A percentile compares a stretch with the other conserved stretches of the same genome.
Evolutionary conservation across 2,797 vertebrate species (phyloP).

Genomic region (Sparidentex hasta): DNA sequence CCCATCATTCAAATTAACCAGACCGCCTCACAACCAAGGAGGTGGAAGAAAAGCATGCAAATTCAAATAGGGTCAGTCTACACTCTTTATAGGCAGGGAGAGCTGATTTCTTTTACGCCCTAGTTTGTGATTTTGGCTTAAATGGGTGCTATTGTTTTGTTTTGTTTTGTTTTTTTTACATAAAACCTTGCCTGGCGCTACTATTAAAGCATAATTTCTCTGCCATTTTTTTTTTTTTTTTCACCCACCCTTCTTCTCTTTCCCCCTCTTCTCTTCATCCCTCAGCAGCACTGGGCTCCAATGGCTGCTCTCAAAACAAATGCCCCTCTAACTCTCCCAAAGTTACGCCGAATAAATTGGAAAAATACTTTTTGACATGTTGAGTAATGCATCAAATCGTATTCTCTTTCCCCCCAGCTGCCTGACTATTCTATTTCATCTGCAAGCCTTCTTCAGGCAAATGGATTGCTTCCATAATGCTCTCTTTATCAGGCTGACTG

Average conservation of each 20-base stretch:
- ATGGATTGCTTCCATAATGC: conserved; percentile 74
- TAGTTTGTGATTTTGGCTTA: conserved; percentile 37
- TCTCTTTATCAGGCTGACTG: conserved; percentile 71
- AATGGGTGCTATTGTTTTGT: conserved; percentile 5
- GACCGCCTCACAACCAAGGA: not conserved
- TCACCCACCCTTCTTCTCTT: not conserved
- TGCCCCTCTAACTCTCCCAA: conserved; percentile 65
- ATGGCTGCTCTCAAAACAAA: conserved; percentile 69
- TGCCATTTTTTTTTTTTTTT: conserved; percentile 16
- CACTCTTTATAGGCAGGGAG: conserved; percentile 2
- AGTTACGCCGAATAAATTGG: conserved; percentile 73
- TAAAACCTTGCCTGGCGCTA: conserved; percentile 22
- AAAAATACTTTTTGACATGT: conserved; percentile 79
- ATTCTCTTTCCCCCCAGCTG: conserved; percentile 65
- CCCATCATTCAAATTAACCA: too few species aligned
- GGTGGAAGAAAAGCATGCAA: not conserved
- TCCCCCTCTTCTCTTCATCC: conserved; percentile 30
- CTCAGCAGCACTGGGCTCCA: conserved; percentile 39
- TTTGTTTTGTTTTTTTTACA: conserved; percentile 3
- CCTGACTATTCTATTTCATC: conserved; percentile 66
- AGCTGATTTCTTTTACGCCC: conserved; percentile 13
- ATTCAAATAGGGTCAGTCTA: conserved; percentile 9
- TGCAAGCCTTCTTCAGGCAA: conserved; percentile 68
- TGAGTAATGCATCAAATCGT: conserved; percentile 79
- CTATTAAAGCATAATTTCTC: conserved; percentile 47